Conservation (phyloP, 2,113 vertebrate genomes). For the Podarcis muralis region DNA sequence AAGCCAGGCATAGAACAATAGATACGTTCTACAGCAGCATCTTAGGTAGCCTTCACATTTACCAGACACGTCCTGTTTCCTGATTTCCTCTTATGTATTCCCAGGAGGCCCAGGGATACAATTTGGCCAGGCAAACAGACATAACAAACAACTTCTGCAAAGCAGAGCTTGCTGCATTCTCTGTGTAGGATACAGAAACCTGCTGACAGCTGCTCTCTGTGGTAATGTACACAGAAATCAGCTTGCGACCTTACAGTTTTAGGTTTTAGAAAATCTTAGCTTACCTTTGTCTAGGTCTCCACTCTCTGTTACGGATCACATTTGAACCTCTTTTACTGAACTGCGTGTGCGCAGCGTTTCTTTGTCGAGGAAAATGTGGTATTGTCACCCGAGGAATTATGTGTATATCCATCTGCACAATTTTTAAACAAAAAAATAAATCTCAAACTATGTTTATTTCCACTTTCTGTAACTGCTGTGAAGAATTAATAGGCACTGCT, state of each 20-base stretch:
- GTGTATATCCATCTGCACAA: no score
- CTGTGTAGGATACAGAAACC: not conserved
- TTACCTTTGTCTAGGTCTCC: not conserved
- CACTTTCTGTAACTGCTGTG: not conserved
- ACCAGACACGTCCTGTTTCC: slow-evolving; percentile 31
- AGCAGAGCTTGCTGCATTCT: not conserved
- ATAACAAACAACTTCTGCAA: not conserved
- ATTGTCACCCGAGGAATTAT: not conserved
- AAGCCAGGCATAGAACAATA: slow-evolving; percentile 5
- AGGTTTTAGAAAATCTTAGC: not conserved
- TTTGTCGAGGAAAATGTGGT: not conserved
- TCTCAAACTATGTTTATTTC: no score
- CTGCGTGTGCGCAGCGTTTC: not conserved
- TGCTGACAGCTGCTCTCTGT: not conserved
- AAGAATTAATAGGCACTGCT: not conserved
- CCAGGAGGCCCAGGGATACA: slow-evolving; percentile 5
- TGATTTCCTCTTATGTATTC: slow-evolving; percentile 20
- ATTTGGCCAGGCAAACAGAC: slow-evolving; percentile 4
- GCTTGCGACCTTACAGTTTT: not conserved
- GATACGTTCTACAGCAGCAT: not conserved
- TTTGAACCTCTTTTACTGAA: slow-evolving; percentile 4
- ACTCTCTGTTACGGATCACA: slow-evolving; percentile 28
- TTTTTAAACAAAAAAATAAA: no score
- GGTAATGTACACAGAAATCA: not conserved
- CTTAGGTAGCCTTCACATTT: slow-evolving; percentile 19